Percentiles rank a stretch among this genome's conserved stretches.
These are phyloP conservation scores for Bombylius major DNA, from an alignment of 2,888 invertebrate genomes.

Conservation along the genomic window DNA sequence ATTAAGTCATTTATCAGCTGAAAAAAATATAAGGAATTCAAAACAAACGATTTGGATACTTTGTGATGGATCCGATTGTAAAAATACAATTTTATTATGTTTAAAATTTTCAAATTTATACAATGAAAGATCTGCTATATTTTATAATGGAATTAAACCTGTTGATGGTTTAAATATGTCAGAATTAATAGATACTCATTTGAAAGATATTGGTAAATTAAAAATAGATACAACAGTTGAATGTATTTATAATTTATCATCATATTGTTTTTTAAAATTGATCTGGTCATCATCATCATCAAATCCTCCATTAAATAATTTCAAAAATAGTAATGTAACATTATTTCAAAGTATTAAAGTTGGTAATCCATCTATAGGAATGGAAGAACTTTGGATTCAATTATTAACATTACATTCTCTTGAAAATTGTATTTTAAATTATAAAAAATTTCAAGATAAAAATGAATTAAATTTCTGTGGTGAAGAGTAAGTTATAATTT, in stretches of 20 bases:
- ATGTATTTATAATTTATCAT: slow-evolving; percentile 26
- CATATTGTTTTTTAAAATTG: slow-evolving; percentile 25
- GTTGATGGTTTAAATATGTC: slow-evolving; percentile 20
- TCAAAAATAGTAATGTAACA: slow-evolving; percentile 25
- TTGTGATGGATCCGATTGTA: slow-evolving; percentile 45
- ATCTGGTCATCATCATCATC: slow-evolving; percentile 22
- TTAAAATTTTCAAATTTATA: slow-evolving; percentile 22
- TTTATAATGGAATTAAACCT: slow-evolving; percentile 23
- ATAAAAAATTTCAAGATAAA: slow-evolving; percentile 19
- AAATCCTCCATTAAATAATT: slow-evolving; percentile 22
- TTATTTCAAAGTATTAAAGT: slow-evolving; percentile 27
- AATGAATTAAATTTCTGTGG: slow-evolving; percentile 26
- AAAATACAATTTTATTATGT: slow-evolving; percentile 32
- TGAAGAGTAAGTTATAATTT: slow-evolving; percentile 20
- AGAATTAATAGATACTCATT: slow-evolving; percentile 23
- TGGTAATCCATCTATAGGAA: slow-evolving; percentile 20
- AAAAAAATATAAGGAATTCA: slow-evolving; percentile 6
- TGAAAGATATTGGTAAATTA: slow-evolving; percentile 2
- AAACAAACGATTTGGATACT: slow-evolving; percentile 43
- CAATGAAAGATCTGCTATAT: slow-evolving; percentile 26
- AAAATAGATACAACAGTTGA: slow-evolving; percentile 19
- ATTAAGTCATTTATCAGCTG: slow-evolving; percentile 15
- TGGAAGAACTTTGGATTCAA: slow-evolving; percentile 30
- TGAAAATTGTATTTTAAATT: slow-evolving; percentile 30
- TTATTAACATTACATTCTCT: slow-evolving; percentile 27